phyloP scores from a whole-genome alignment of 1,140 invertebrate species.

The Chlorops oryzae region DNA sequence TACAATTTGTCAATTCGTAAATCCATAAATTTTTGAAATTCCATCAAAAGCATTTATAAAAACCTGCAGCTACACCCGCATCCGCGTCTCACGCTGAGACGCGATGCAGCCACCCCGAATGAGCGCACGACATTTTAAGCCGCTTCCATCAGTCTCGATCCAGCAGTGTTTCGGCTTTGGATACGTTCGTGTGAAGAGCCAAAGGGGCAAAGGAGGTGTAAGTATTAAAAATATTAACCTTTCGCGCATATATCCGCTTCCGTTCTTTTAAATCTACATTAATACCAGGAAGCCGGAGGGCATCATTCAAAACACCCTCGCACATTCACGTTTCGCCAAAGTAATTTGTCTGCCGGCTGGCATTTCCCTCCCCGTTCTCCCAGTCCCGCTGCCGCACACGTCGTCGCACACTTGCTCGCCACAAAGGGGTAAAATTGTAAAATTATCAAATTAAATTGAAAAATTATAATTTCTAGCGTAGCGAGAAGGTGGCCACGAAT shows the following conservation, averaged over 20 bases:
- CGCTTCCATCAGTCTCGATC: too few species aligned
- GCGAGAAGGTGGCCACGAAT: too few species aligned
- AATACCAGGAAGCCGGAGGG: neutral
- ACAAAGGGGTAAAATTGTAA: conserved; percentile 1
- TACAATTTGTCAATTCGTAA: conserved; percentile 11
- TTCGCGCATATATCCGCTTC: conserved; percentile 13
- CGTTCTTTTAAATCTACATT: neutral
- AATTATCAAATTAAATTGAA: conserved; percentile 12
- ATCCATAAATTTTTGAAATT: conserved; percentile 11
- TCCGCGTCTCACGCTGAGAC: too few species aligned
- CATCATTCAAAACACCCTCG: too few species aligned
- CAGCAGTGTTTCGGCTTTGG: too few species aligned
- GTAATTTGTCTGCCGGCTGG: conserved; percentile 3
- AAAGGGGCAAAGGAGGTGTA: too few species aligned
- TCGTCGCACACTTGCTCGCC: too few species aligned
- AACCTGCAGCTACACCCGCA: too few species aligned
- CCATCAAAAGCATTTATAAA: conserved; percentile 10
- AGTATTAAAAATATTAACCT: conserved; percentile 11
- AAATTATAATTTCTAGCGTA: conserved; percentile 7
- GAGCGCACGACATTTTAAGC: too few species aligned
- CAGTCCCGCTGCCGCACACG: neutral
- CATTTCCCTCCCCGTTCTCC: neutral
- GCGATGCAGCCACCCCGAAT: too few species aligned
- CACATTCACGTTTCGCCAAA: neutral
- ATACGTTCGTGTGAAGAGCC: too few species aligned